Conservation (phyloP, 2,113 vertebrate species). For the Cnemophilus loriae region DNA sequence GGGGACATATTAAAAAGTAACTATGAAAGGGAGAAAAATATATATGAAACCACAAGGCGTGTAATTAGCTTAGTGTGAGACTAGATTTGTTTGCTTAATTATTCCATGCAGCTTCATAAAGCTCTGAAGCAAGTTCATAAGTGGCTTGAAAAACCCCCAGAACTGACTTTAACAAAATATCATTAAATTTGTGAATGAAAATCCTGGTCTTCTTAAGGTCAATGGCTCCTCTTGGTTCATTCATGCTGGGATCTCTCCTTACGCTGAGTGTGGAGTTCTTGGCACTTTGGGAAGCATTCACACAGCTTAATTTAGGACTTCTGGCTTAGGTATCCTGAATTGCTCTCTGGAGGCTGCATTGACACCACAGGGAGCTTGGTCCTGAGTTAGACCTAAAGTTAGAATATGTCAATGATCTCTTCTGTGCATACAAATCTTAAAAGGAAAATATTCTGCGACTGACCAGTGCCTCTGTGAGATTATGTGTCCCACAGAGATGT, state of each 20-base stretch:
- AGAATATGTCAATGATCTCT: slow-evolving; percentile 15
- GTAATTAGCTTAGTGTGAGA: slow-evolving; percentile 43
- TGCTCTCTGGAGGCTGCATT: slow-evolving; percentile 16
- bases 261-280: not conserved
- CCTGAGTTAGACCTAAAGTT: slow-evolving; percentile 9
- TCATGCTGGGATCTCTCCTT: not conserved
- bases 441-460: not conserved
- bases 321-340: not conserved
- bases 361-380: not conserved
- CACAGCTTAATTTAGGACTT: not conserved
- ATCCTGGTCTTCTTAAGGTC: not conserved
- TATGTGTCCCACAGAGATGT: not conserved
- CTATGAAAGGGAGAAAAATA: slow-evolving; percentile 30
- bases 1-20: slow-evolving; percentile 35
- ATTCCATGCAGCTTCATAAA: slow-evolving; percentile 36
- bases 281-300: not conserved
- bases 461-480: not conserved
- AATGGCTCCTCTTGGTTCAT: slow-evolving; percentile 16
- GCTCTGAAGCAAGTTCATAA: slow-evolving; percentile 15
- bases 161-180: slow-evolving; percentile 3
- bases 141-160: not conserved
- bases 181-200: slow-evolving; percentile 42
- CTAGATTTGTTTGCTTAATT: slow-evolving; percentile 61
- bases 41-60: slow-evolving; percentile 43
- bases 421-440: not conserved